Evolutionary conservation across 2,797 vertebrate species (phyloP).

Genomic region (Xenops minutus): DNA sequence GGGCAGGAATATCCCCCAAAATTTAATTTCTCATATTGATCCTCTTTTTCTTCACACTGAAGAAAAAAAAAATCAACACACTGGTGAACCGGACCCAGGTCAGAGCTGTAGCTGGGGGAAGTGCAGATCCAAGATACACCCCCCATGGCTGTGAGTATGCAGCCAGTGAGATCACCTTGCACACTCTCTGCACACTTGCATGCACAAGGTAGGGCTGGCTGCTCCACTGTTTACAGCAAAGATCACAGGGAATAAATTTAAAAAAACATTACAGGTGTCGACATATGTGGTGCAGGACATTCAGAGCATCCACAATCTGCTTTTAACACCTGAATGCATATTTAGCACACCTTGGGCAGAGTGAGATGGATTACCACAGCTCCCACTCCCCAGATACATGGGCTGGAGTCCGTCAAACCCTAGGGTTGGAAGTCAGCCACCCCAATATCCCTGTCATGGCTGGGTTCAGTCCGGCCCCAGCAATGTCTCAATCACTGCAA

Average conservation of each 20-base stretch:
- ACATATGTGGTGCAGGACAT: neutral
- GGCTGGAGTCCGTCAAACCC: neutral
- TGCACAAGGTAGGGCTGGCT: neutral
- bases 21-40: neutral
- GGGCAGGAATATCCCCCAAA: neutral
- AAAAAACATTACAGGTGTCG: neutral
- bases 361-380: neutral
- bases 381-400: neutral
- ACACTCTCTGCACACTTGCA: neutral
- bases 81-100: accelerated
- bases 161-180: neutral
- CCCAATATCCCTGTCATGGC: neutral
- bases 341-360: neutral
- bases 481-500: neutral
- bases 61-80: neutral
- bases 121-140: neutral
- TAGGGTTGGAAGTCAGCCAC: neutral
- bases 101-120: accelerated
- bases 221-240: neutral
- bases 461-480: neutral
- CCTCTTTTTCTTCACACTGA: neutral
- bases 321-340: neutral
- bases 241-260: neutral
- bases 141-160: neutral
- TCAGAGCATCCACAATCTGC: neutral